Evolutionary conservation across 1,140 invertebrate genomes (phyloP).

Genomic region (Heliconius nattereri): DNA sequence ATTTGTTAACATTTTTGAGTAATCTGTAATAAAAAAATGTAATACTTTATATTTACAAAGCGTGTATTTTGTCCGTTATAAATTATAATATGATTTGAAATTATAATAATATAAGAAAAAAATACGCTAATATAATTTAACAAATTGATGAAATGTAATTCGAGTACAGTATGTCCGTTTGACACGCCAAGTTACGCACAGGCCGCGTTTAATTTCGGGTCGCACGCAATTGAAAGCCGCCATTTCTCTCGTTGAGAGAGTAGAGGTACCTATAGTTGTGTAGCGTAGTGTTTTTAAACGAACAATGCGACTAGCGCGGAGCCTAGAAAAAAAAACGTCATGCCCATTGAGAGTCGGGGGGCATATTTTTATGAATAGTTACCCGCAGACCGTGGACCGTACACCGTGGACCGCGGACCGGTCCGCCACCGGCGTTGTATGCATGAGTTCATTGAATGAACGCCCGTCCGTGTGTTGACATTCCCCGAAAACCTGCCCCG

Average conservation of each 20-base stretch:
- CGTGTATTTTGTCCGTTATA: slow-evolving; percentile 1
- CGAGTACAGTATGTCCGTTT: slow-evolving; percentile 2
- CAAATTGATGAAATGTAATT: slow-evolving; percentile 11
- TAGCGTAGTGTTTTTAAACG: slow-evolving; percentile 24
- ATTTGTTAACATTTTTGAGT: slow-evolving; percentile 10
- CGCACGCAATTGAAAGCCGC: slow-evolving; percentile 17
- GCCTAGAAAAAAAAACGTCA: slow-evolving; percentile 45
- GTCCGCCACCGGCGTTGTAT: slow-evolving; percentile 70
- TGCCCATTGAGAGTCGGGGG: slow-evolving; percentile 64
- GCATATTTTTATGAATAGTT: slow-evolving; percentile 76
- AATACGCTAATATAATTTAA: background rate
- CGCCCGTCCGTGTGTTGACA: slow-evolving; percentile 76
- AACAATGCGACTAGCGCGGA: slow-evolving; percentile 18
- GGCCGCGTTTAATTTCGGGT: slow-evolving; percentile 12
- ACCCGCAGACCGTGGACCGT: slow-evolving; percentile 36
- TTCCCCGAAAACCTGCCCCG: slow-evolving; percentile 78
- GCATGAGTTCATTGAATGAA: slow-evolving; percentile 77
- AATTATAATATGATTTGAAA: background rate
- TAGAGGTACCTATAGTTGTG: background rate
- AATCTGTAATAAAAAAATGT: slow-evolving; percentile 11
- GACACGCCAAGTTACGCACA: slow-evolving; percentile 5
- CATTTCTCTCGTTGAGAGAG: slow-evolving; percentile 21
- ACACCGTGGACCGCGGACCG: slow-evolving; percentile 51
- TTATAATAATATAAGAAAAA: background rate
- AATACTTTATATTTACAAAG: background rate